Conservation (phyloP, 2,888 invertebrate genomes). For the Tachystola acroxantha region DNA sequence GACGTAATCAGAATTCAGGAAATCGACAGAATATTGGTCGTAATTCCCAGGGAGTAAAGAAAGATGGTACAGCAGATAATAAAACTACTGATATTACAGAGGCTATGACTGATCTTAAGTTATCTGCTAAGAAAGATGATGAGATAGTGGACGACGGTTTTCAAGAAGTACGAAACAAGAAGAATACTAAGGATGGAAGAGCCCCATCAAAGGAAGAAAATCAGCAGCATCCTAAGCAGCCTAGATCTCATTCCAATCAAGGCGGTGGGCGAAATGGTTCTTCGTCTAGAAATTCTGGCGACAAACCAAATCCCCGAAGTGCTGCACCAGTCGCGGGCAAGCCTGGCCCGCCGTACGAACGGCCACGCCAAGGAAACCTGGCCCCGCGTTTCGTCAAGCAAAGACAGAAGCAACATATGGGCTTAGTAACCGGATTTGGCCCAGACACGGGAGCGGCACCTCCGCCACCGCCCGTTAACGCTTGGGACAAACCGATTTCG, state of each 20-base stretch:
- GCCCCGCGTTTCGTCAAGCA: constrained; percentile 89
- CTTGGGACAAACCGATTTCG: constrained; percentile 92
- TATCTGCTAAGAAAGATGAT: constrained; percentile 61
- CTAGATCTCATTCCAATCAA: constrained; percentile 68
- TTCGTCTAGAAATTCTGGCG: constrained; percentile 56
- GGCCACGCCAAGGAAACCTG: constrained; percentile 80
- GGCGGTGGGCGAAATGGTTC: constrained; percentile 66
- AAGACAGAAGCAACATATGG: constrained; percentile 76
- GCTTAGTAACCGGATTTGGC: constrained; percentile 55
- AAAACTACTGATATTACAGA: constrained; percentile 59
- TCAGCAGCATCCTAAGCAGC: constrained; percentile 45
- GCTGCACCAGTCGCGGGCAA: constrained; percentile 53
- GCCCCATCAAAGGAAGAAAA: constrained; percentile 55
- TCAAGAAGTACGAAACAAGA: constrained; percentile 91
- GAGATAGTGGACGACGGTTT: constrained; percentile 84
- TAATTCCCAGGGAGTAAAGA: constrained; percentile 44
- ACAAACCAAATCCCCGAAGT: constrained; percentile 54
- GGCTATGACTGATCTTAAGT: constrained; percentile 61
- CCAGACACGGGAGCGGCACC: constrained; percentile 78
- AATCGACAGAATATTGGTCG: constrained; percentile 54
- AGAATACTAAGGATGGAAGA: constrained; percentile 81
- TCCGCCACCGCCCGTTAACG: constrained; percentile 86
- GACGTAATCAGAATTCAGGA: constrained; percentile 52
- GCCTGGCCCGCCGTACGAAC: constrained; percentile 56
- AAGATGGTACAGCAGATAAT: constrained; percentile 44